phyloP scores from a whole-genome alignment of 2,888 invertebrate species.

The Gerris lacustris region DNA sequence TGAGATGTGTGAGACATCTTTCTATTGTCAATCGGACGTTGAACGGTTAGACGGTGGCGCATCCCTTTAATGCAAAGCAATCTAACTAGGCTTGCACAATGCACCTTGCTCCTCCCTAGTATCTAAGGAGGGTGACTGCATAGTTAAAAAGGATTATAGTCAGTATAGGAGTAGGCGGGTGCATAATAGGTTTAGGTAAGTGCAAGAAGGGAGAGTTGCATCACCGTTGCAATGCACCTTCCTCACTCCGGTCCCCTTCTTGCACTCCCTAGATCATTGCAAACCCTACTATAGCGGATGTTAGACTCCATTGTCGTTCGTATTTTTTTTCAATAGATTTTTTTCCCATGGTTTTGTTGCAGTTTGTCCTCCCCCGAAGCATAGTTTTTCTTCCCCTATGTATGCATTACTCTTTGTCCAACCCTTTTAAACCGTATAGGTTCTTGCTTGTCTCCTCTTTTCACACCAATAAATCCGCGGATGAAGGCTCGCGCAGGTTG shows the following conservation, averaged over 20 bases:
- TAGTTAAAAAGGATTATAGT: background rate
- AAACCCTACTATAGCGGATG: background rate
- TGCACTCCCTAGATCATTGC: background rate
- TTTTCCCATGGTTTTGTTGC: background rate
- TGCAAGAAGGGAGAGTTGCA: background rate
- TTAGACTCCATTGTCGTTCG: background rate
- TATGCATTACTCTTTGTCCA: too few relatives aligned
- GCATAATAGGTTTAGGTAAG: background rate
- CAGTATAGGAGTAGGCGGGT: background rate
- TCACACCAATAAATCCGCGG: background rate
- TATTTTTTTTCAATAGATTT: background rate
- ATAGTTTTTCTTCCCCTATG: too few relatives aligned
- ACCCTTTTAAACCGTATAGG: background rate
- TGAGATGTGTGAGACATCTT: too few relatives aligned
- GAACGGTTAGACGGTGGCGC: too few relatives aligned
- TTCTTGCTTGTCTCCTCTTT: background rate
- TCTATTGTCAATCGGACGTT: too few relatives aligned
- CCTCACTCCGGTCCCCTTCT: background rate
- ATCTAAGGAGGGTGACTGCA: too few relatives aligned
- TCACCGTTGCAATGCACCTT: background rate
- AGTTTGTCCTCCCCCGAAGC: background rate
- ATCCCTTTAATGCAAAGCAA: too few relatives aligned
- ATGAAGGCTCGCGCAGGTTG: background rate
- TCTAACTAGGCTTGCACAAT: too few relatives aligned
- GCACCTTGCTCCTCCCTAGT: too few relatives aligned